Base-by-base conservation (phyloP, 2,113 vertebrate species). In the Ceyx melanurus region DNA sequence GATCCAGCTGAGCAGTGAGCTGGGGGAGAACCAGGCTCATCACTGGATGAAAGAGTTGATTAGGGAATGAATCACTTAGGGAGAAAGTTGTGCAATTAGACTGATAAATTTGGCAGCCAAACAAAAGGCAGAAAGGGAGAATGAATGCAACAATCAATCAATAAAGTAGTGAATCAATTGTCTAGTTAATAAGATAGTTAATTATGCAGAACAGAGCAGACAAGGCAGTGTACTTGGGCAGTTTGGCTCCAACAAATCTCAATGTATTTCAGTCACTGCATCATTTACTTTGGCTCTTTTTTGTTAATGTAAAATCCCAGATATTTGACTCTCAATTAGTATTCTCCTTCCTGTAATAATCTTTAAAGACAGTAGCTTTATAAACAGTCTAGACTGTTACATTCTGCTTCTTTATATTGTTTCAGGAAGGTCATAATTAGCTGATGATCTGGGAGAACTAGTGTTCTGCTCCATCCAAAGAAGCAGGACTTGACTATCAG, bases 61-160 rank as follows among this genome's bases (percentile, higher is more conserved):
- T 87, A 73, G 87, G 84, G 89, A 95, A 92, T 82, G 26, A 94
- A 93, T 92, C 92, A 92, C 78, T 91, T 91, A 60, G 56, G 79
- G 74, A 93, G 75, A 91, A 92, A 89, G 89, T 92, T 89, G 84
- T 92, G 87, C 92, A 95, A 91, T 95, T 93, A 92, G 93, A 87
- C 64, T 76, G 95, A 94, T 93, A 93, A 77, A 95, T 67, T 20
- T 94, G 92, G 89, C 94, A 95, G 87, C 31, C 80, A 82, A 92
- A 95, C 92, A 91, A 89, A 95, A 96, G 85, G 67, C 75, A 88
- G 81, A 84, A 79, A 53, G 82, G 83, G 81, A 46, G 84, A 80
- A 88, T 40, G 58, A 87, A 87, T 64, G 82, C 75, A 92, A 60
- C 74, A 73, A 89, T 93, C 84, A 89, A 93, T 93, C 96, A 95